Base-by-base conservation (phyloP, 1,140 invertebrate species). In the Trichonephila clavipes region DNA sequence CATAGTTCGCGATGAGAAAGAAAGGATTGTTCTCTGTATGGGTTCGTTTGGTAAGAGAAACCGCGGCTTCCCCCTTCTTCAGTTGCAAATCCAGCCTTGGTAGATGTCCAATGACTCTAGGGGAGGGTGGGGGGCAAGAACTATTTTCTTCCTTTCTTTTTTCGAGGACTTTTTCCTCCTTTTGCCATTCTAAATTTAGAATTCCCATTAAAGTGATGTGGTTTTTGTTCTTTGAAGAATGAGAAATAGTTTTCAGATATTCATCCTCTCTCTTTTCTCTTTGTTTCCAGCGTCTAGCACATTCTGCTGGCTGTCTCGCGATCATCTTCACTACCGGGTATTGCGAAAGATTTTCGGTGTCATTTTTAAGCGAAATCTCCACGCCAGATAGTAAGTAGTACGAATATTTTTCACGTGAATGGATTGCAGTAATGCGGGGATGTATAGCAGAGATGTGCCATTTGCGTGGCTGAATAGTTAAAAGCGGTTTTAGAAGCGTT, bases 151-250 rank as follows among this genome's bases (percentile, higher is more conserved):
- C 28, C 16, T 16, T 62, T 16, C 40, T 24, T 77, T 16, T 18
- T 77, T 24, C 69, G 28, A 12, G 16, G 16, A 18, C 24, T 34
- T 77, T 77, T 77, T 24, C n/a, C 64, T 69, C 28, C 64, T 24
- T 69, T 69, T 34, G 69, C 24, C 24, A 77, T 44, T 14, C 69
- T 77, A 77, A 77, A 34, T 77, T 77, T 77, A 77, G 69, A 14
- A 34, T 34, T 77, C 28, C 69, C 69, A 40, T 77, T 28, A 77
- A 77, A 77, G 12, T 34, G 69, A 28, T 77, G 69, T 24, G 28
- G 69, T 4, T 28, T 34, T 34, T 34, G 69, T 77, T 51, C 12
- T 77, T 12, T 34, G 24, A 18, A 77, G 69, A 77, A 34, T 77
- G 69, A 77, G 28, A 69, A 69, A 40, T 77, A 34, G 69, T 77